These are phyloP conservation scores for Micrastur ruficollis DNA, from an alignment of 2,797 vertebrate species.

Conservation along the genomic window DNA sequence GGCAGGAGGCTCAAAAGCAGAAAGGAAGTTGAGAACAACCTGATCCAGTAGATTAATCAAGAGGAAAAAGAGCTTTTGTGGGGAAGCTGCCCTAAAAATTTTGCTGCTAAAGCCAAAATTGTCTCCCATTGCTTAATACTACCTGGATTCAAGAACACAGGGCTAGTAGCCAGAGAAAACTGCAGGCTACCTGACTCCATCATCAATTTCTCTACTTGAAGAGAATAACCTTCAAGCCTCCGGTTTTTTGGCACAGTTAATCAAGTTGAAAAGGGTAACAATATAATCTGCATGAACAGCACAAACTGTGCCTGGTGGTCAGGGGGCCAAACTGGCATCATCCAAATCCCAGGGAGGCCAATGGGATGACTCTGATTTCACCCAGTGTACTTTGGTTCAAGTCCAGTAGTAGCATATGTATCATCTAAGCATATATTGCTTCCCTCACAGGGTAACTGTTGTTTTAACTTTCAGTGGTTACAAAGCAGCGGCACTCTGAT, in stretches of 20 bases:
- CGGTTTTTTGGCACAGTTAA: background rate
- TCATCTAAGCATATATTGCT: background rate
- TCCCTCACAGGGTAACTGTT: background rate
- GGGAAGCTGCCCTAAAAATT: background rate
- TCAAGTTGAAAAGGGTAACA: background rate
- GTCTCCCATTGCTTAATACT: background rate
- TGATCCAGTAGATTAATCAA: background rate
- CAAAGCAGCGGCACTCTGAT: background rate
- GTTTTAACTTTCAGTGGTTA: background rate
- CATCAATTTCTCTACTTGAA: background rate
- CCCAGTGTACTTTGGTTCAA: background rate
- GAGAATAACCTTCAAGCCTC: background rate
- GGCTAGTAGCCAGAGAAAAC: background rate
- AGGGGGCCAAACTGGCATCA: background rate
- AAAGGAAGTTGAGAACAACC: background rate
- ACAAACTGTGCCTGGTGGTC: slow-evolving; percentile 6
- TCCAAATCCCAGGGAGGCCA: background rate
- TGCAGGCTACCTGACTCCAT: background rate
- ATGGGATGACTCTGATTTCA: background rate
- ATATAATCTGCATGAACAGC: background rate
- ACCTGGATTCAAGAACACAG: background rate
- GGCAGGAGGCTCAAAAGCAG: background rate
- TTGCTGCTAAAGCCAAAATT: background rate
- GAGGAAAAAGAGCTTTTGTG: background rate
- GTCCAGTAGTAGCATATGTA: background rate